Base-by-base conservation (phyloP, 2,113 vertebrate species). In the Ciconia maguari region DNA sequence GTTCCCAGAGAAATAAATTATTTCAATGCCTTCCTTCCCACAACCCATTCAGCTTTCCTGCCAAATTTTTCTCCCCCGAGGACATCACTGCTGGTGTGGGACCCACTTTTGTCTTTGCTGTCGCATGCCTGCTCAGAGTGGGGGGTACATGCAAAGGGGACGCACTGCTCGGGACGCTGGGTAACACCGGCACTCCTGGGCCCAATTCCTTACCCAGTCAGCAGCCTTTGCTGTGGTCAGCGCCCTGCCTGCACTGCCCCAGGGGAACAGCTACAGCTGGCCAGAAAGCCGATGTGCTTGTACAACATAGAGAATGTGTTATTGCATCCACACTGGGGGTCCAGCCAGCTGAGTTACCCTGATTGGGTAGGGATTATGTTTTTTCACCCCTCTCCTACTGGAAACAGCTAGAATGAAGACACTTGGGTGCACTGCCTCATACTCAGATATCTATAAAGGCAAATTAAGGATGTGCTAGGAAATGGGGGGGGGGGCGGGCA, bases 1-100 rank as follows among this genome's bases (percentile, higher is more conserved):
- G 91, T 97, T 93, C 96, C 91, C 95, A 95, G 66, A 58, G 78
- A 92, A 94, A 92, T 81, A 95, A 97, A 95, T 96, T 36, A 90
- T 64, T 57, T 61, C 92, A 71, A 3, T 52, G 92, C 88, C 80
- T 78, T 64, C 51, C 79, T 88, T 75, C 81, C 74, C 1, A 1
- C 89, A 76, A 32, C 48, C 61, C 81, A 1, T 77, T 15, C 65
- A 27, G 93, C 74, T 36, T 32, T 20, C 24, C 96, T 96, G 92
- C 92, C 90, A 95, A 25, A 27, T 7, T 65, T 36, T 61, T 83
- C 80, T 60, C 83, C 34, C 85, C 38, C 20, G 5, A 49, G 94
- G 84, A 30, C 27, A 55, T 30, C 60, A 12, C 57, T 0, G 68
- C 83, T 83, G 85, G 83, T 71, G 32, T 10, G 79, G 85, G 92